phyloP scores from a whole-genome alignment of 1,140 invertebrate genomes.

The Coptotermes formosanus region DNA sequence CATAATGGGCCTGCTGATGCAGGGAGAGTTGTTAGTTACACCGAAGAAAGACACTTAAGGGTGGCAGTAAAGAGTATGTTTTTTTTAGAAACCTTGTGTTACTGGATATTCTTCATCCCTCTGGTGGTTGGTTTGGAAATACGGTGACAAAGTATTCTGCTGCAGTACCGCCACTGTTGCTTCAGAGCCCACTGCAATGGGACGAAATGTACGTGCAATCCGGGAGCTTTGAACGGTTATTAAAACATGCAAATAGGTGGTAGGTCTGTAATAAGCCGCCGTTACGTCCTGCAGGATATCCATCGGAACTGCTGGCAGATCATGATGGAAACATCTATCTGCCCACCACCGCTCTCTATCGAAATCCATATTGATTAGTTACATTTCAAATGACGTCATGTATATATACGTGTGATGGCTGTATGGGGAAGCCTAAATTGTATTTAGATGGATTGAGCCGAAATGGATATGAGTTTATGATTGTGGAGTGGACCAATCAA shows the following conservation, averaged over 20 bases:
- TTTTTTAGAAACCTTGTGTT: no score
- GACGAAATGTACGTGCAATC: neutral
- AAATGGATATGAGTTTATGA: conserved; percentile 30
- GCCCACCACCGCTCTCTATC: conserved; percentile 22
- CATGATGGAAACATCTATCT: conserved; percentile 16
- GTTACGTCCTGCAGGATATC: conserved; percentile 4
- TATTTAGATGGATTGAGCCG: conserved; percentile 29
- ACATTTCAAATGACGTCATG: conserved; percentile 30
- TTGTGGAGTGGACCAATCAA: conserved; percentile 17
- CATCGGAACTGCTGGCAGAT: conserved; percentile 1
- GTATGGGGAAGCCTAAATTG: conserved; percentile 21
- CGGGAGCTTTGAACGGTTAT: conserved; percentile 29
- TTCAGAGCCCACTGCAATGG: neutral
- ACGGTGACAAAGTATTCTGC: neutral
- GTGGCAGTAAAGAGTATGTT: no score
- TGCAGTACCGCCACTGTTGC: neutral
- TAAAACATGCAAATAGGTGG: conserved; percentile 29
- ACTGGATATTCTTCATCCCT: no score
- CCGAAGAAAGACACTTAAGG: no score
- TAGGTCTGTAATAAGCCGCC: conserved; percentile 17
- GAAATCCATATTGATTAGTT: conserved; percentile 31
- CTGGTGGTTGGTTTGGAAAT: no score
- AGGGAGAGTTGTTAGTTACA: no score
- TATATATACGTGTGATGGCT: conserved; percentile 15
- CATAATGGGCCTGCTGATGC: no score